Conservation (phyloP, 2,797 vertebrate genomes). For the Macropodus opercularis region DNA sequence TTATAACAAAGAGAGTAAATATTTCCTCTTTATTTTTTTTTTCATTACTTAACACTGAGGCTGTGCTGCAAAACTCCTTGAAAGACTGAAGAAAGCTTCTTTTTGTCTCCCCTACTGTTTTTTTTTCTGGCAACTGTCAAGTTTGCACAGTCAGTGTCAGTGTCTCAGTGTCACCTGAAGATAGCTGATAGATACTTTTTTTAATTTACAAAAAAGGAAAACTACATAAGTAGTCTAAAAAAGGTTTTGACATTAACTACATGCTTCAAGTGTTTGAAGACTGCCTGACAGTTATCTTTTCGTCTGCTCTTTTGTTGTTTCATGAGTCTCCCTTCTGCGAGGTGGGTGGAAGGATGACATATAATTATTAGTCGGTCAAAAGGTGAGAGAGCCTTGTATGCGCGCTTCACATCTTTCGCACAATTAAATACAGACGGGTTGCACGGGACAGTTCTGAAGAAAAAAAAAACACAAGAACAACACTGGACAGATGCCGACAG, state of each 20-base stretch:
- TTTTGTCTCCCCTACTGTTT: conserved; percentile 36
- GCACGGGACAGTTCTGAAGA: conserved; percentile 63
- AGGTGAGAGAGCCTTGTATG: conserved; percentile 66
- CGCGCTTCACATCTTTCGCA: conserved; percentile 76
- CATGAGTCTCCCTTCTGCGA: conserved; percentile 51
- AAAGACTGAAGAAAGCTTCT: conserved; percentile 72
- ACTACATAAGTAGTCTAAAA: conserved; percentile 61
- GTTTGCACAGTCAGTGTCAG: conserved; percentile 71
- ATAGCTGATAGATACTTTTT: conserved; percentile 75
- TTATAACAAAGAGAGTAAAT: conserved; percentile 80
- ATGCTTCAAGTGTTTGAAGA: conserved; percentile 73
- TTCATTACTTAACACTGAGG: conserved; percentile 74
- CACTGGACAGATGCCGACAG: conserved; percentile 49
- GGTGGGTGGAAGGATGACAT: conserved; percentile 54
- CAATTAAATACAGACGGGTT: conserved; percentile 70
- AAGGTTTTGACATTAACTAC: conserved; percentile 67
- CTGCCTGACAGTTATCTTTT: conserved; percentile 70
- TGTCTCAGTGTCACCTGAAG: conserved; percentile 69
- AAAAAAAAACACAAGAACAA: conserved; percentile 46
- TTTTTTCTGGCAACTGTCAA: conserved; percentile 49
- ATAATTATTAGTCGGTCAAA: conserved; percentile 67
- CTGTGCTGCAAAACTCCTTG: conserved; percentile 65
- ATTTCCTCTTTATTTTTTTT: conserved; percentile 77
- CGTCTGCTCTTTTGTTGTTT: conserved; percentile 70
- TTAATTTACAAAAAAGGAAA: conserved; percentile 49